Conservation (phyloP, 2,888 invertebrate species). For the Aspidapion aeneum region DNA sequence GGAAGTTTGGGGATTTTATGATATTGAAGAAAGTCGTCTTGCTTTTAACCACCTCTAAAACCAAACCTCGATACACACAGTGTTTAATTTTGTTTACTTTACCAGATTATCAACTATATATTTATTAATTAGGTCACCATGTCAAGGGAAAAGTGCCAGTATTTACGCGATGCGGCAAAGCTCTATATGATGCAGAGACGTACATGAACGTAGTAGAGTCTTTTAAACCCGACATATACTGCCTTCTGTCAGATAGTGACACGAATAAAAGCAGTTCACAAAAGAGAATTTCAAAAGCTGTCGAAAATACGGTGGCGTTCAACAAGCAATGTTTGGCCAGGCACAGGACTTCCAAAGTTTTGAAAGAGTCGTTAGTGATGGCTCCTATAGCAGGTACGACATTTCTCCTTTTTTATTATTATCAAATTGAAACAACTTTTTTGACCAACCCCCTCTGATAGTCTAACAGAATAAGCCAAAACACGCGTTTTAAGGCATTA, state of each 20-base stretch:
- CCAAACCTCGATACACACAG: no score
- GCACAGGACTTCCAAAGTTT: constrained; percentile 55
- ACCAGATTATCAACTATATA: no score
- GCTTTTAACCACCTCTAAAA: no score
- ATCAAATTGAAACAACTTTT: no score
- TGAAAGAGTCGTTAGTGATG: constrained; percentile 54
- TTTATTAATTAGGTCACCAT: constrained; percentile 76
- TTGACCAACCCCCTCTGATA: constrained; percentile 57
- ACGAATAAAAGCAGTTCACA: constrained; percentile 61
- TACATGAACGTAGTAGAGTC: constrained; percentile 76
- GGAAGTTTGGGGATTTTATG: no score
- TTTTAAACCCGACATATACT: constrained; percentile 78
- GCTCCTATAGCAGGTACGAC: constrained; percentile 76
- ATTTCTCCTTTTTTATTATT: no score
- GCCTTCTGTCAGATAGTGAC: constrained; percentile 76
- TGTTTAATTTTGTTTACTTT: no score
- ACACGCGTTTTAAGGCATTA: constrained; percentile 62
- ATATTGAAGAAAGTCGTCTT: no score
- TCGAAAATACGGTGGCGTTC: constrained; percentile 64
- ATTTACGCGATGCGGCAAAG: constrained; percentile 77
- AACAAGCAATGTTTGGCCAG: constrained; percentile 66
- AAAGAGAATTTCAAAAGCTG: constrained; percentile 70
- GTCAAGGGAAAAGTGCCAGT: constrained; percentile 67
- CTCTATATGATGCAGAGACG: constrained; percentile 58
- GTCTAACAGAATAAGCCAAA: no score